Evolutionary conservation across 2,113 vertebrate species (phyloP), one percentile per base, ranked within the genome.

Genomic region (Tenrec ecaudatus): DNA sequence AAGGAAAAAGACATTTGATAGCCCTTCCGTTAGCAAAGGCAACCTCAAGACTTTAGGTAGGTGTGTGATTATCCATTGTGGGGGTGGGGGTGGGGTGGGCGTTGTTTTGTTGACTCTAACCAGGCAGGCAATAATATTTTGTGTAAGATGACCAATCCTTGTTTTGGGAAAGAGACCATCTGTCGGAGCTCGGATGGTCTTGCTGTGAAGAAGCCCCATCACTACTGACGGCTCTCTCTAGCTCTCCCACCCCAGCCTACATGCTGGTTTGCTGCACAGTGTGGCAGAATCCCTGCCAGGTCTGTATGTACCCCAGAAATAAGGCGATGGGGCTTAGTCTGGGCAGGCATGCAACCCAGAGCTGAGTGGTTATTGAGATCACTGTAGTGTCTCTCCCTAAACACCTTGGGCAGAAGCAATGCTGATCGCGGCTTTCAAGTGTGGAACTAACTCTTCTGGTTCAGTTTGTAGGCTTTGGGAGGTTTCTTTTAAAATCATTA

Each of bases 201-300:
- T 83, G 80, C 90, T 92, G 38, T 62, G 90, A 94, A 97, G 92
- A 95, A 97, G 96, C 97, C 97, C 97, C 91, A 89, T 97, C 96
- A 69, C 88, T 23, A 76, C 97, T 94, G 96, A 97, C 94, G 97
- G 96, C 95, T 97, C 33, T 93, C 2, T 96, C 91, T 82, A 84
- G 77, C 66, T 93, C 91, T 88, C 58, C 68, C 76, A 77, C 29
- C 33, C 93, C 90, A 96, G 97, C 96, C 88, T 90, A 82, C 75
- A 33, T 92, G 96, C 96, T 97, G 96, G 97, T 95, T 96, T 95
- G 90, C 96, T 97, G 96, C 97, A 97, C 97, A 97, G 97, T 95
- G 86, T 93, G 97, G 98, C 98, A 98, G 98, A 96, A 83, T 89
- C 81, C 96, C 97, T 96, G 97, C 97, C 97, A 95, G 95, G 94